Base-by-base conservation (phyloP, 2,888 invertebrate genomes). In the Sesia apiformis region DNA sequence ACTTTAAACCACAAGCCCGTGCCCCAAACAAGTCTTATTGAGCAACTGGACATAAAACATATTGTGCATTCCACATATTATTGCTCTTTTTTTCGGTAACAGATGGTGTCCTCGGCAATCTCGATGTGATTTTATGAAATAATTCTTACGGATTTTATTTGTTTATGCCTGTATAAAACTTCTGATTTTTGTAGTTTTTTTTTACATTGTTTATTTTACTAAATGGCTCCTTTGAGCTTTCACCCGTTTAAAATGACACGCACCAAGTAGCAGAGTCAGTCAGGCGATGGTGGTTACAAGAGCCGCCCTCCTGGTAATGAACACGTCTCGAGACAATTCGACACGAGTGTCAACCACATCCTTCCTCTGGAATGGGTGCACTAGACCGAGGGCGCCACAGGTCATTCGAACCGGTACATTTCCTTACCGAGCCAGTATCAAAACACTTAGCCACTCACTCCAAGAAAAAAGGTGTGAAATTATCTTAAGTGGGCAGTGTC, bases 401-500 rank as follows among this genome's bases (percentile, higher is more conserved):
- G 58, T 59, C 65, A 66, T 60, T 62, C 63, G 57, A 65, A 60
- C 60, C 63, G 64, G 72, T 23, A 23, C 23, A 23, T 23, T 23
- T 23, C 23, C 23, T 23, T 23, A 23, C 23, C 23, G 23, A 23
- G 2, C 23, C 23, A 23, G 23, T 23, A 23, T 76, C 72, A 74
- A 78, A 84, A 83, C 81, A 82, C 79, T 83, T 84, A 80, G 72
- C 66, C 70, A 69, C 64, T 61, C 40, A 5, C 38, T 40, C 62
- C 60, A 66, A 66, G 70, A 76, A 5, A 82, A 80, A 84, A 82
- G 81, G 81, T 85, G 85, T 84, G 81, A 87, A 87, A 86, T 85
- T 86, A 85, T 78, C 81, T 81, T 85, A 86, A 87, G 83, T 85
- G 82, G 80, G 59, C 74, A 72, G 74, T 81, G 72, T 81, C 76